phyloP scores from a whole-genome alignment of 64 coral and sea anemone genomes.

The Pocillopora damicornis region DNA sequence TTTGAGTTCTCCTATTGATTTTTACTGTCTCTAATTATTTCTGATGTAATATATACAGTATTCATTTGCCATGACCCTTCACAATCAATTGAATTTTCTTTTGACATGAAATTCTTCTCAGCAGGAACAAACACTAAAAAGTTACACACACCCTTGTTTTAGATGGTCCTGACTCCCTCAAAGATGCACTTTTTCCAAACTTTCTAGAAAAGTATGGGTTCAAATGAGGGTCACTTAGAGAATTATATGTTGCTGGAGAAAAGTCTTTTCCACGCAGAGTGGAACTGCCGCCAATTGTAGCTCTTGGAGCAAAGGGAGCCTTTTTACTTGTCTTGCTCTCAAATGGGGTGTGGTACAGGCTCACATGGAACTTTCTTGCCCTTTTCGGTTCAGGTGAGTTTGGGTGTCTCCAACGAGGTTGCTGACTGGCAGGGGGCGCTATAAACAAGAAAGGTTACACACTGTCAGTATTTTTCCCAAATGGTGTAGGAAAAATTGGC shows the following conservation, averaged over 20 bases:
- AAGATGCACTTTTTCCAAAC: constrained; percentile 67
- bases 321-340: constrained; percentile 72
- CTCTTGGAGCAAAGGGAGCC: constrained; percentile 78
- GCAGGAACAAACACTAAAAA: not conserved
- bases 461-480: no score
- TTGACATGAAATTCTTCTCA: no score
- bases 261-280: constrained; percentile 56
- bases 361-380: constrained; percentile 65
- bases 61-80: no score
- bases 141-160: constrained; percentile 20
- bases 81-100: no score
- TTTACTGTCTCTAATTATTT: no score
- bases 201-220: constrained; percentile 85
- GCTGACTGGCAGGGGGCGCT: constrained; percentile 65
- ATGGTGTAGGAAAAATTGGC: no score
- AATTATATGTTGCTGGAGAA: constrained; percentile 80
- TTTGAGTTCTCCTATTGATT: no score
- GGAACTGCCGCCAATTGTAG: constrained; percentile 60
- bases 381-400: constrained; percentile 65
- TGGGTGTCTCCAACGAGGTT: constrained; percentile 72
- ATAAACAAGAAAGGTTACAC: not conserved
- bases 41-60: no score
- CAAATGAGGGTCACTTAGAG: constrained; percentile 92
- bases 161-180: constrained; percentile 53
- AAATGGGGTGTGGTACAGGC: constrained; percentile 76